Conservation (phyloP, 2,113 vertebrate species). For the Choloepus hoffmanni region DNA sequence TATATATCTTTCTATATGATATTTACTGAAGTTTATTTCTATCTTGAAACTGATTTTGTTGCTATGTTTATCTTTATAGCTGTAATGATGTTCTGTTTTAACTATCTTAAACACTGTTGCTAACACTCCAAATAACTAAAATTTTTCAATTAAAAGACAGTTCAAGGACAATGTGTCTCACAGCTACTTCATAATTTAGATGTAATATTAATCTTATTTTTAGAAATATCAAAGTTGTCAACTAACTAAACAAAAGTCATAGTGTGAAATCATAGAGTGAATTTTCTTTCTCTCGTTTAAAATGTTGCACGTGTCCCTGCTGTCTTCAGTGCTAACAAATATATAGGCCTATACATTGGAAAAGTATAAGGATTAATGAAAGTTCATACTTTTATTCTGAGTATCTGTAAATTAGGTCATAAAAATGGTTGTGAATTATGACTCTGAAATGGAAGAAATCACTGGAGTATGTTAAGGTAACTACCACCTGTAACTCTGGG, state of each 20-base stretch:
- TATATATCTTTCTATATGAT: background rate
- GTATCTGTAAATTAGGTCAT: constrained; percentile 54
- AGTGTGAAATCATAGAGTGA: background rate
- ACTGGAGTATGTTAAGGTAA: constrained; percentile 66
- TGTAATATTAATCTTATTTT: background rate
- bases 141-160: background rate
- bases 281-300: background rate
- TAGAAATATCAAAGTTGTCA: constrained; percentile 1
- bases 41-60: background rate
- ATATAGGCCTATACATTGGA: background rate
- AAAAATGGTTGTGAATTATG: constrained; percentile 69
- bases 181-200: constrained; percentile 26
- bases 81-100: background rate
- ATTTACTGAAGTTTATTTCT: background rate
- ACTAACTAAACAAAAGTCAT: constrained; percentile 8
- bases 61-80: background rate
- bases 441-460: constrained; percentile 78
- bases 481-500: constrained; percentile 76
- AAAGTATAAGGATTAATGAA: constrained; percentile 51
- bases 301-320: background rate
- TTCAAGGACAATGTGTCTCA: background rate
- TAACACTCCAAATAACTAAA: background rate
- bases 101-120: background rate
- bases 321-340: background rate
- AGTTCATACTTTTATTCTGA: constrained; percentile 56